Percentiles rank a stretch among this genome's conserved stretches.
phyloP scores from a whole-genome alignment of 2,797 vertebrate genomes.

The Alcedo quadribrachys region DNA sequence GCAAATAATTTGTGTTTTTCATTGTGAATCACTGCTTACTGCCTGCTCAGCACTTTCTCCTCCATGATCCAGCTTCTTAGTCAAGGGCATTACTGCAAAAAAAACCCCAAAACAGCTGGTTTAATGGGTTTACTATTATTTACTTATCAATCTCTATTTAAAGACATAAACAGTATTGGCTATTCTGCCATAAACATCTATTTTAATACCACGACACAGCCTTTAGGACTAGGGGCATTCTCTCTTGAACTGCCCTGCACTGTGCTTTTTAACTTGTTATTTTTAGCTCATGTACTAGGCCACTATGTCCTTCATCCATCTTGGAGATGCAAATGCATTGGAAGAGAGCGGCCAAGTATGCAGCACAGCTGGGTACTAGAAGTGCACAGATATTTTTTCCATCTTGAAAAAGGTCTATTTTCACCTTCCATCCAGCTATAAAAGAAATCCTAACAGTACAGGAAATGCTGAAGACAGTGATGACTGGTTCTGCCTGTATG shows the following conservation, averaged over 20 bases:
- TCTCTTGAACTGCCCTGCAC: not conserved
- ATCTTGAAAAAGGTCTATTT: not conserved
- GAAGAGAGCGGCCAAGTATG: not conserved
- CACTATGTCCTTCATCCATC: not conserved
- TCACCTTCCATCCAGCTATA: not conserved
- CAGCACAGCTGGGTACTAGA: not conserved
- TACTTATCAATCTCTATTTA: not conserved
- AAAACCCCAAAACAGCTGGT: not conserved
- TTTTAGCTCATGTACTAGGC: not conserved
- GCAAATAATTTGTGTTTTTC: not conserved
- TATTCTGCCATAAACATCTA: not conserved
- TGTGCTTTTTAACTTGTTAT: not conserved
- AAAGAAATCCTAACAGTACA: not conserved
- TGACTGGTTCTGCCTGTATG: not conserved
- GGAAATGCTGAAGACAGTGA: not conserved
- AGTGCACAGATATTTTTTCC: not conserved
- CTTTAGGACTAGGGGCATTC: not conserved
- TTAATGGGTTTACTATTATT: not conserved
- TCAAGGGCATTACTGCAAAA: not conserved
- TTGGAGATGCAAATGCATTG: not conserved
- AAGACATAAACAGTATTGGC: not conserved
- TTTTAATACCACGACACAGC: not conserved
- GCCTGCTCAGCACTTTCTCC: not conserved
- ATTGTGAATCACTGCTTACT: not conserved
- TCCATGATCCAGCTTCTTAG: not conserved